phyloP scores from a whole-genome alignment of 2,113 vertebrate genomes.

The Strigops habroptila region DNA sequence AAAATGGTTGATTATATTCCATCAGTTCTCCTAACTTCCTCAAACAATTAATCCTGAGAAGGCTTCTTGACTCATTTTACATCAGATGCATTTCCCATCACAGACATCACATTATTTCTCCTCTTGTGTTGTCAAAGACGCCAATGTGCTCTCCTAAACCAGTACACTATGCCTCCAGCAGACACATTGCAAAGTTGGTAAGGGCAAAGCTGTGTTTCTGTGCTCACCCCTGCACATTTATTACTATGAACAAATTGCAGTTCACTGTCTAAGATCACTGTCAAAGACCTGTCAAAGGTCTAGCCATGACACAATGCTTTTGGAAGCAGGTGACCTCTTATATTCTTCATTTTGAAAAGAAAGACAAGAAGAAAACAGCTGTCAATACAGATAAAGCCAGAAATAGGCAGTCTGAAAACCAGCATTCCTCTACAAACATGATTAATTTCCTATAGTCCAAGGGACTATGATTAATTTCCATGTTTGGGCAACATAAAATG shows the following conservation, averaged over 20 bases:
- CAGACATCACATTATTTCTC: background rate
- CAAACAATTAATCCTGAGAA: background rate
- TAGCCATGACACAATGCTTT: background rate
- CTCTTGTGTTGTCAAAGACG: background rate
- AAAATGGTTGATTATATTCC: background rate
- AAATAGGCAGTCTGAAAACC: background rate
- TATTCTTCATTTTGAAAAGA: background rate
- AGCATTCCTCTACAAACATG: background rate
- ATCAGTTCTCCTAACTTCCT: background rate
- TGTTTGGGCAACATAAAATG: background rate
- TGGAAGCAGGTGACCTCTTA: background rate
- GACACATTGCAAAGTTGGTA: background rate
- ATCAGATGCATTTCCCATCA: background rate
- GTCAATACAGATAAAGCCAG: background rate
- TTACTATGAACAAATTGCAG: background rate
- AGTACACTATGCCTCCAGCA: background rate
- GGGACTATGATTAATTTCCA: background rate
- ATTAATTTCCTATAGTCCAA: background rate
- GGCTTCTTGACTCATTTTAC: background rate
- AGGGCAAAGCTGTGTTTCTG: background rate
- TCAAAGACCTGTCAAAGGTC: background rate
- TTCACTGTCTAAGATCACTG: background rate
- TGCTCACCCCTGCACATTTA: background rate
- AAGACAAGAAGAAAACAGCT: background rate
- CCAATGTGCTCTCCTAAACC: background rate